phyloP scores from a whole-genome alignment of 2,888 invertebrate genomes.

The Microchrysa polita region DNA sequence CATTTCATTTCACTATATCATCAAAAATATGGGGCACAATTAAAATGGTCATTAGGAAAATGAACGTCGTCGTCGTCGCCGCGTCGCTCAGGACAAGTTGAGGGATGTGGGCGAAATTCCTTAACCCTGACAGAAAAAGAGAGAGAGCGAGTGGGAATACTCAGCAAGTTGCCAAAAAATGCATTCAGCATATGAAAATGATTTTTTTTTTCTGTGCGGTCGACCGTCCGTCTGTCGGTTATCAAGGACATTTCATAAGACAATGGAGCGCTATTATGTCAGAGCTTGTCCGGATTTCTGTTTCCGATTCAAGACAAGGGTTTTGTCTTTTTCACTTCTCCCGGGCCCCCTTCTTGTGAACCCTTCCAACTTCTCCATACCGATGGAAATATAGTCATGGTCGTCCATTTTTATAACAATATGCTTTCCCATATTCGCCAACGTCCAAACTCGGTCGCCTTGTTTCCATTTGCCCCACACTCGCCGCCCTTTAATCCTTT shows the following conservation, averaged over 20 bases:
- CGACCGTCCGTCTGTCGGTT: no score
- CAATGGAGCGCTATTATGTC: neutral
- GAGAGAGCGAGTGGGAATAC: neutral
- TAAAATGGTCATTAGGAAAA: conserved; percentile 4
- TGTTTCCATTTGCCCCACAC: no score
- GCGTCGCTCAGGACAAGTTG: no score
- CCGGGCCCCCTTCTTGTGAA: neutral
- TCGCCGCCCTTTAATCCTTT: no score
- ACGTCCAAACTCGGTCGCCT: no score
- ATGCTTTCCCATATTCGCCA: no score
- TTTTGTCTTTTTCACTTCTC: neutral
- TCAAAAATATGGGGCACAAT: neutral
- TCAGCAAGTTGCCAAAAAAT: conserved; percentile 6
- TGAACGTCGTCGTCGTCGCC: neutral
- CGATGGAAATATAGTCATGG: no score
- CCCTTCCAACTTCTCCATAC: no score
- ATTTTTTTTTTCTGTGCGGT: no score
- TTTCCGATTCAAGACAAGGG: conserved; percentile 3
- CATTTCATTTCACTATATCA: conserved; percentile 1
- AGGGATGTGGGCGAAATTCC: no score
- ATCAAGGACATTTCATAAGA: conserved; percentile 11
- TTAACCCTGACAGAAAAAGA: neutral
- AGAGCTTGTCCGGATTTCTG: neutral
- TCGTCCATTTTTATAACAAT: no score
- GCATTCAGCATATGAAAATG: conserved; percentile 8